Evolutionary conservation across 2,888 invertebrate species (phyloP).

Genomic region (Eupsilia transversa): DNA sequence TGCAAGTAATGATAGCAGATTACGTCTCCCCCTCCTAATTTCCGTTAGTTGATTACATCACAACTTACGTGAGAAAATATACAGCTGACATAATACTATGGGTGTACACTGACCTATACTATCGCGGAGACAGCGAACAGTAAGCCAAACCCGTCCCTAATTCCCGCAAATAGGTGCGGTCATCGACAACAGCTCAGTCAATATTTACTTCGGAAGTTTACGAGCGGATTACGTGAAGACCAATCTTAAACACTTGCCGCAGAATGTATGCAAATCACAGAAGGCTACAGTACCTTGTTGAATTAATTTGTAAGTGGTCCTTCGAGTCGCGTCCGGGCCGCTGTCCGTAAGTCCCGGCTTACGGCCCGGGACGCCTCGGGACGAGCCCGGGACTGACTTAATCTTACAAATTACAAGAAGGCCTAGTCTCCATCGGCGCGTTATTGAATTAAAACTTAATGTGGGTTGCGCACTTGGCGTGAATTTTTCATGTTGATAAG

Average conservation of each 20-base stretch:
- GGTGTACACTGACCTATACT: neutral
- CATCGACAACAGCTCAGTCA: slow-evolving; percentile 53
- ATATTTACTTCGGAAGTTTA: slow-evolving; percentile 59
- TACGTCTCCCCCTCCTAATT: slow-evolving; percentile 16
- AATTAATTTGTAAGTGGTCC: slow-evolving; percentile 74
- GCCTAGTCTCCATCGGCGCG: slow-evolving; percentile 69
- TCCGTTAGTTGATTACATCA: slow-evolving; percentile 44
- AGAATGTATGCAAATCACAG: slow-evolving; percentile 71
- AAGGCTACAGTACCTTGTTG: slow-evolving; percentile 66
- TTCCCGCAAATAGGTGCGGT: slow-evolving; percentile 35
- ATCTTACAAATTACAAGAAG: slow-evolving; percentile 73
- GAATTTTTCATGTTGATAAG: slow-evolving; percentile 64
- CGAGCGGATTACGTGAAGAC: slow-evolving; percentile 58
- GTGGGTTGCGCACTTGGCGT: slow-evolving; percentile 44
- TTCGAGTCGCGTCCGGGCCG: slow-evolving; percentile 57
- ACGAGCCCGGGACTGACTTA: slow-evolving; percentile 58
- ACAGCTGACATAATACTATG: slow-evolving; percentile 39
- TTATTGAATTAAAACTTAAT: slow-evolving; percentile 74
- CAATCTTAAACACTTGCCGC: slow-evolving; percentile 63
- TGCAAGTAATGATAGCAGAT: slow-evolving; percentile 46
- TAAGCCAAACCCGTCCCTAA: slow-evolving; percentile 20
- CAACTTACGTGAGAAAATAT: slow-evolving; percentile 29
- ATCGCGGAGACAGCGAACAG: neutral
- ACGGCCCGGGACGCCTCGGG: slow-evolving; percentile 56
- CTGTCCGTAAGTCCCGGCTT: slow-evolving; percentile 65